Percentiles rank a stretch among this genome's conserved stretches.
These are phyloP conservation scores for Elephantulus edwardii DNA, from an alignment of 2,113 vertebrate species.

Conservation along the genomic window DNA sequence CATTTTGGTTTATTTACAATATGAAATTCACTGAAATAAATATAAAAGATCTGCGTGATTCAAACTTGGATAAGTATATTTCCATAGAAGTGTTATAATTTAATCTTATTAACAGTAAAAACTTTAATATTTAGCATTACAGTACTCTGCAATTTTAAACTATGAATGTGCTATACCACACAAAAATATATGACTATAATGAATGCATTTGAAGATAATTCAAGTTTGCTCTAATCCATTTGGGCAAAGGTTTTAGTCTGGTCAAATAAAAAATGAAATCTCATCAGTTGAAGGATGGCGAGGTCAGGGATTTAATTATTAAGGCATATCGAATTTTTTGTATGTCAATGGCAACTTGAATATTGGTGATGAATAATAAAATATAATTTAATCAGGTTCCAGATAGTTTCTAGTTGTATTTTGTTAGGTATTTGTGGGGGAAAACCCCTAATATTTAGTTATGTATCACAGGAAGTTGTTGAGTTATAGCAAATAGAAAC, in stretches of 20 bases:
- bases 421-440: constrained; percentile 68
- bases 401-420: constrained; percentile 81
- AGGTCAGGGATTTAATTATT: constrained; percentile 86
- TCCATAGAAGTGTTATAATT: constrained; percentile 81
- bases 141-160: constrained; percentile 83
- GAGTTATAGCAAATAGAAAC: not conserved
- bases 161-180: constrained; percentile 80
- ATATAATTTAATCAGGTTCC: constrained; percentile 83
- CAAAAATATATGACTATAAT: constrained; percentile 84
- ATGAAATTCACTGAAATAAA: constrained; percentile 74
- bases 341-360: constrained; percentile 85
- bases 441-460: constrained; percentile 46
- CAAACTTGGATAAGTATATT: constrained; percentile 80
- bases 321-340: constrained; percentile 84
- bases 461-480: constrained; percentile 39
- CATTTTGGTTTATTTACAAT: constrained; percentile 71
- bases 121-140: constrained; percentile 83
- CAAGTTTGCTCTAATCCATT: constrained; percentile 85
- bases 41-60: constrained; percentile 82
- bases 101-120: constrained; percentile 86
- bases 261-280: constrained; percentile 88
- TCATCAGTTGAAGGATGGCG: constrained; percentile 84
- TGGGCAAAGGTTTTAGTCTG: constrained; percentile 85
- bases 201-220: constrained; percentile 87
- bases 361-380: constrained; percentile 86